Conservation (phyloP, 35 echinoderm and acorn worm genomes). For the Strongylocentrotus purpuratus region DNA sequence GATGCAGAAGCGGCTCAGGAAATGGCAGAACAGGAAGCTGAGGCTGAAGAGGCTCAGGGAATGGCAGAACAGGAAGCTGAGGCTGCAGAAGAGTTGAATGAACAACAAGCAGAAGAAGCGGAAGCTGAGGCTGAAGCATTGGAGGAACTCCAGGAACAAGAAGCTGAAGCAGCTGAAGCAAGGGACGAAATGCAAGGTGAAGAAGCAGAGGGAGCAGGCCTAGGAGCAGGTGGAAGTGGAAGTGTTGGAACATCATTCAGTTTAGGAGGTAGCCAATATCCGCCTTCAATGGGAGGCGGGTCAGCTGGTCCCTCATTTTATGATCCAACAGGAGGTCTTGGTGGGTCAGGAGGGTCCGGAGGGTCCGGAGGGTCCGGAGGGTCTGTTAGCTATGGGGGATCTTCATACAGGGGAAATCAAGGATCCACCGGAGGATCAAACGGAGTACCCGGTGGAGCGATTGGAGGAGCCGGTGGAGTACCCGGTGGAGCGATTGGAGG, state of each 20-base stretch:
- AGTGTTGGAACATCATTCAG: background rate
- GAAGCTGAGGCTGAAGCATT: background rate
- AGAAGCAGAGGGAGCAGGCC: background rate
- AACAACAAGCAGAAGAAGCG: background rate
- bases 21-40: conserved; percentile 10
- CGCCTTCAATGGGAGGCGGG: background rate
- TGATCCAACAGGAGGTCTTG: background rate
- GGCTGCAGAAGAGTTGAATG: background rate
- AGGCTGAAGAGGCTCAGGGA: background rate
- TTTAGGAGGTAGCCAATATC: background rate
- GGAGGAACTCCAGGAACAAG: background rate
- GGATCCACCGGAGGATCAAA: background rate
- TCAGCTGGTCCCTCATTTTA: background rate
- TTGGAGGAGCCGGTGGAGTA: background rate
- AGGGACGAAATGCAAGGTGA: background rate
- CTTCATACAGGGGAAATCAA: background rate
- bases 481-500: background rate
- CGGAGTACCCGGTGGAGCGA: background rate
- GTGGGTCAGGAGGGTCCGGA: background rate
- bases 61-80: background rate
- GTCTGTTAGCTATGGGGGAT: background rate
- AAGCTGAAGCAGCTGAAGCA: conserved; percentile 26
- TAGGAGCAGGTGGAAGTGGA: too few species aligned
- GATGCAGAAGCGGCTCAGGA: background rate
- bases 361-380: background rate